Evolutionary conservation across 2,113 vertebrate species (phyloP).

Genomic region (Numenius arquata): DNA sequence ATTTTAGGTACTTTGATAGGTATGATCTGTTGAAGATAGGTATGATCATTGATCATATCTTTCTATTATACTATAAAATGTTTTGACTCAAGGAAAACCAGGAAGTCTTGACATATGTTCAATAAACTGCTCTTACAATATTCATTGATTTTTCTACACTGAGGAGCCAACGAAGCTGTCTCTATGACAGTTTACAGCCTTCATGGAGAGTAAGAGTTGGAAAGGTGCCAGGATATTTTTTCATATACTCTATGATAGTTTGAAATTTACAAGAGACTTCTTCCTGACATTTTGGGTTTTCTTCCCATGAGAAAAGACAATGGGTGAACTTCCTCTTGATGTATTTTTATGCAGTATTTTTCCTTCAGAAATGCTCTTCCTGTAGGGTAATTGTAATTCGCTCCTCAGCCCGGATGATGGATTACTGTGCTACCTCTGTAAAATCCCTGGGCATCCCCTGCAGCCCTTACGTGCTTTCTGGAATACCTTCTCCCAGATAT

Average conservation of each 20-base stretch:
- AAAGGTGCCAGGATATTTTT: background rate
- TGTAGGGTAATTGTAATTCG: background rate
- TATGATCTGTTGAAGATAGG: background rate
- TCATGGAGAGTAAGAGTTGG: background rate
- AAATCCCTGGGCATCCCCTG: background rate
- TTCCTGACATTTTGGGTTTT: background rate
- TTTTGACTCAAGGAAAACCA: background rate
- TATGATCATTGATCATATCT: background rate
- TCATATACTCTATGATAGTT: background rate
- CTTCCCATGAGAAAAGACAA: background rate
- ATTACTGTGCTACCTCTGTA: background rate
- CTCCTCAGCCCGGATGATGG: background rate
- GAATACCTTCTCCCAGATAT: background rate
- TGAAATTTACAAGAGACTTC: background rate
- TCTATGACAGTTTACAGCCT: background rate
- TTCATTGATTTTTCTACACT: conserved; percentile 9
- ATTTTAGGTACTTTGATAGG: background rate
- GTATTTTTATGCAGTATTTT: background rate
- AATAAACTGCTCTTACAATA: background rate
- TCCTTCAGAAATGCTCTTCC: background rate
- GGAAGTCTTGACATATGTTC: background rate
- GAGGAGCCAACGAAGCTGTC: background rate
- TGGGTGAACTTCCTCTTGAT: background rate
- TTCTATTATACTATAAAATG: background rate
- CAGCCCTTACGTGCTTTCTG: background rate